phyloP scores from a whole-genome alignment of 2,888 invertebrate species.

The Orchesellides sinensis region DNA sequence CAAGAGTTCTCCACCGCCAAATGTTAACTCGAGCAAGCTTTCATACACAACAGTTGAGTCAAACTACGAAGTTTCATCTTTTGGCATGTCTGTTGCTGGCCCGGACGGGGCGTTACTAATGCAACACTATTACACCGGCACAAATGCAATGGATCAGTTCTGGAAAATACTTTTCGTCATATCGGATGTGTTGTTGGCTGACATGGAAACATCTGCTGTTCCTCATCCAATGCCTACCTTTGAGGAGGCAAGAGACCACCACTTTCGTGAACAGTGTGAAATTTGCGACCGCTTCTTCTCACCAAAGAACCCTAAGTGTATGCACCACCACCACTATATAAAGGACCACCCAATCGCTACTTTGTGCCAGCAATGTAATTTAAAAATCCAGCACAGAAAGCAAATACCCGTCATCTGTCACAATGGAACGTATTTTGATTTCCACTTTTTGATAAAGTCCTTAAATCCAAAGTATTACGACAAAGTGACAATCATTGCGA shows the following conservation, averaged over 20 bases:
- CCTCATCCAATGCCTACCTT: neutral
- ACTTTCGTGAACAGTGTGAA: neutral
- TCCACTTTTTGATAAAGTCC: neutral
- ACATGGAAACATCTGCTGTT: neutral
- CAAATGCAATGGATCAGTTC: neutral
- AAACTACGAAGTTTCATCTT: neutral
- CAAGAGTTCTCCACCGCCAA: neutral
- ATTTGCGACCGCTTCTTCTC: neutral
- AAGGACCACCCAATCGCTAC: no score
- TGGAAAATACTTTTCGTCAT: neutral
- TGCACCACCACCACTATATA: neutral
- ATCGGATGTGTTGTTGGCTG: no score
- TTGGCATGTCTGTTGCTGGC: neutral
- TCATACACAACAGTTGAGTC: neutral
- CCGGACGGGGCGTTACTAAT: neutral
- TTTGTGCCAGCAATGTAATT: neutral
- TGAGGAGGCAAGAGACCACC: no score
- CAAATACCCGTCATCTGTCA: neutral
- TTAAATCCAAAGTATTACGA: neutral
- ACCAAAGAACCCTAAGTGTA: neutral
- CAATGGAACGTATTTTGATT: neutral
- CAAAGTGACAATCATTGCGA: neutral
- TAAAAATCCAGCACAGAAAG: neutral
- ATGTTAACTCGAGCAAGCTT: neutral
- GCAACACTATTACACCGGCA: neutral